Percentiles rank a stretch among this genome's conserved stretches.
These are phyloP conservation scores for Drosophila ohnishii DNA, from an alignment of 1,140 invertebrate species.

Conservation along the genomic window DNA sequence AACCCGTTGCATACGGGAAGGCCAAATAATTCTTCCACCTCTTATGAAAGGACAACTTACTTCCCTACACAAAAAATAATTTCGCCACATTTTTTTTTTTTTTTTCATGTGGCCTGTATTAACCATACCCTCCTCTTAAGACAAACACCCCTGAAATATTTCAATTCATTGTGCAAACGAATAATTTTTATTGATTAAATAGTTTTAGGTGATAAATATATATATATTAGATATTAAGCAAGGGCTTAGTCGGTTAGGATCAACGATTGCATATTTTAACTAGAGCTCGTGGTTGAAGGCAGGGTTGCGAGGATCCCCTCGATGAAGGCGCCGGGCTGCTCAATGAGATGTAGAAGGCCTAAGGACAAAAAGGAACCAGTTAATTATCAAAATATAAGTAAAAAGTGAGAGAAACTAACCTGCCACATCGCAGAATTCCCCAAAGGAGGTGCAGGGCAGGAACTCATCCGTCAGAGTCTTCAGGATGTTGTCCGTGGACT, in stretches of 20 bases:
- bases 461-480: slow-evolving; percentile 93
- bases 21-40: no score
- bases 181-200: slow-evolving; percentile 81
- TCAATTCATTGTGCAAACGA: slow-evolving; percentile 70
- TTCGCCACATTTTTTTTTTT: no score
- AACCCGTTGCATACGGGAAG: no score
- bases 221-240: slow-evolving; percentile 43
- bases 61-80: no score
- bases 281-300: slow-evolving; percentile 66
- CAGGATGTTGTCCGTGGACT: slow-evolving; percentile 93
- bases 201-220: slow-evolving; percentile 70
- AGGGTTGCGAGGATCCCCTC: slow-evolving; percentile 71
- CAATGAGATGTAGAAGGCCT: slow-evolving; percentile 78
- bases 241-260: slow-evolving; percentile 34
- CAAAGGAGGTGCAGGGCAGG: slow-evolving; percentile 93
- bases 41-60: no score
- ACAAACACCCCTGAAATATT: not conserved
- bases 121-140: no score
- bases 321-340: slow-evolving; percentile 78
- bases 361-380: not conserved
- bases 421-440: slow-evolving; percentile 95
- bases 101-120: no score
- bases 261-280: slow-evolving; percentile 47
- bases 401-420: slow-evolving; percentile 82
- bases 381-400: not conserved